Evolutionary conservation across 2,797 vertebrate species (phyloP).

Genomic region (Aerospiza tachiro): DNA sequence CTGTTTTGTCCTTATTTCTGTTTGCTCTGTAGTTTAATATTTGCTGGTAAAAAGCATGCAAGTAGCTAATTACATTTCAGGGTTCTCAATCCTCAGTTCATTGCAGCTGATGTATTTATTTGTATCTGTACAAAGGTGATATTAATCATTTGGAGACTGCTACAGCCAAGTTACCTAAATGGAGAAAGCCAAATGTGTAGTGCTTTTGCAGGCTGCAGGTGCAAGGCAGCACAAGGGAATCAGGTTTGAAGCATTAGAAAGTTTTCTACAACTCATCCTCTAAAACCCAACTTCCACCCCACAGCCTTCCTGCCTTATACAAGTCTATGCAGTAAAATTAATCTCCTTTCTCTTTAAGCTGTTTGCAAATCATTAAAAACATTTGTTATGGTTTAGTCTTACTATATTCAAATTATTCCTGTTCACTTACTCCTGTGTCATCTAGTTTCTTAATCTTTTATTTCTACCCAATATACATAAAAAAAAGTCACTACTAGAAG

Average conservation of each 20-base stretch:
- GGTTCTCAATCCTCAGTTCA: not conserved
- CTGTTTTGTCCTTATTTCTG: not conserved
- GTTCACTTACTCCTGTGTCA: not conserved
- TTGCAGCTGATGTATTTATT: not conserved
- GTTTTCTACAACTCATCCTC: not conserved
- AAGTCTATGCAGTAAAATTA: accelerated
- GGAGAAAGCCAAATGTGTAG: not conserved
- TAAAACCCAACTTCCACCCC: not conserved
- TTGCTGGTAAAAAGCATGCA: not conserved
- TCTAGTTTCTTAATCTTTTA: not conserved
- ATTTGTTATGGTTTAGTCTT: not conserved
- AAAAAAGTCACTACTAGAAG: not conserved
- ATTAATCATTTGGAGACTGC: not conserved
- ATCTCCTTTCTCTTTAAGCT: not conserved
- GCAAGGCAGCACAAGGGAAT: not conserved
- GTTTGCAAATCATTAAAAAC: not conserved
- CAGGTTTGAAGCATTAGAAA: not conserved
- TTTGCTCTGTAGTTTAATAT: constrained; percentile 20
- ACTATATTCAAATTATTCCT: not conserved
- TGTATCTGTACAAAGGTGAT: not conserved
- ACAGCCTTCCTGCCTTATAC: not conserved
- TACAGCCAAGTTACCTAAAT: not conserved
- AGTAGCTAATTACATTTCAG: constrained; percentile 16
- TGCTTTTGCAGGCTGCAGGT: not conserved
- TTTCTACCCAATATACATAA: not conserved